Percentiles rank a stretch among this genome's conserved stretches.
Evolutionary conservation across 2,888 invertebrate species (phyloP).

Genomic region (Selenia dentaria): DNA sequence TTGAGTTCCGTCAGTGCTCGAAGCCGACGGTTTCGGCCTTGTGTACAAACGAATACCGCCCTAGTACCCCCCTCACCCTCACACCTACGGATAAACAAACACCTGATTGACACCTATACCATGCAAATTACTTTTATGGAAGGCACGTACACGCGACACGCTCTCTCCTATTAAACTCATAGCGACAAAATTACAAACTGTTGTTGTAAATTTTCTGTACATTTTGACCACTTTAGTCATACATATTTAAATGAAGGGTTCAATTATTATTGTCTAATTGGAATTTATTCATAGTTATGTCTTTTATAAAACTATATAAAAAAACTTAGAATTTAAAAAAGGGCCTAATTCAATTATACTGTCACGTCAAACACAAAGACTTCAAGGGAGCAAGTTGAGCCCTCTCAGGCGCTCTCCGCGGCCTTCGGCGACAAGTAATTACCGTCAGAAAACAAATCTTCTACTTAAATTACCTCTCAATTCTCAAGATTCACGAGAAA

Average conservation of each 20-base stretch:
- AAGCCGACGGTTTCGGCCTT: slow-evolving; percentile 51
- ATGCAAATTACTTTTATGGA: slow-evolving; percentile 57
- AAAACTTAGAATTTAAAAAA: slow-evolving; percentile 14
- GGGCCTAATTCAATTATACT: slow-evolving; percentile 30
- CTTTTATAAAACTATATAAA: too few species aligned
- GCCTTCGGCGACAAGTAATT: slow-evolving; percentile 40
- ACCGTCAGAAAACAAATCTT: slow-evolving; percentile 42
- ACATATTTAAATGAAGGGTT: too few species aligned
- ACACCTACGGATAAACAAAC: slow-evolving; percentile 55
- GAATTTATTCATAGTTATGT: too few species aligned
- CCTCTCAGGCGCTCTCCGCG: slow-evolving; percentile 21
- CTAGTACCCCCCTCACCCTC: slow-evolving; percentile 33
- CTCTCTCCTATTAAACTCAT: not conserved
- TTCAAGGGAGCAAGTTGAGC: slow-evolving; percentile 27
- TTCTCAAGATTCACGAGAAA: slow-evolving; percentile 27
- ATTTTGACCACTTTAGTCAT: too few species aligned
- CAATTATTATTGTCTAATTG: too few species aligned
- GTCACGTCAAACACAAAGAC: slow-evolving; percentile 30
- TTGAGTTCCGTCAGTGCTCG: slow-evolving; percentile 68
- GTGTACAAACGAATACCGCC: slow-evolving; percentile 51
- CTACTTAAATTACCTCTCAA: slow-evolving; percentile 49
- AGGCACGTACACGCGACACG: slow-evolving; percentile 23
- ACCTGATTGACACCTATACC: slow-evolving; percentile 66
- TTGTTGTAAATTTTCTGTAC: too few species aligned
- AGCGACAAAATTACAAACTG: too few species aligned